Conservation (phyloP, 92 coral and sea anemone genomes). For the Paragorgia papillata region DNA sequence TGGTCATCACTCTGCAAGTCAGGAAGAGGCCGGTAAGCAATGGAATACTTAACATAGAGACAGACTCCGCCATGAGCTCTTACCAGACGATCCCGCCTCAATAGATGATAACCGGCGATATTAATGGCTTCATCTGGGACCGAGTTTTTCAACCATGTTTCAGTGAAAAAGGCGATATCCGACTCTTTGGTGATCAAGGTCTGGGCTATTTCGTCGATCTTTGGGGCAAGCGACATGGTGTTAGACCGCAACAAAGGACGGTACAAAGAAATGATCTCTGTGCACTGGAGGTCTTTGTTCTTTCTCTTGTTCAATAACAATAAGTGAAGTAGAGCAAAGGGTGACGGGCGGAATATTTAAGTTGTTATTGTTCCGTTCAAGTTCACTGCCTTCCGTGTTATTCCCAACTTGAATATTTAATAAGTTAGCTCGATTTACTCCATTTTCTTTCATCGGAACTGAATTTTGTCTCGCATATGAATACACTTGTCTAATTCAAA, state of each 20-base stretch:
- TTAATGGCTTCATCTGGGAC: constrained; percentile 17
- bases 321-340: too few relatives aligned
- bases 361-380: too few relatives aligned
- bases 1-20: constrained; percentile 45
- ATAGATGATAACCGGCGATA: neutral
- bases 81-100: neutral
- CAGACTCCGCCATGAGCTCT: neutral
- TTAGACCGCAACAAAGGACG: too few relatives aligned
- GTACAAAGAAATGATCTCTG: too few relatives aligned
- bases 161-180: constrained; percentile 1
- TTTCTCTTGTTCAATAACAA: too few relatives aligned
- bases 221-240: neutral
- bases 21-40: constrained; percentile 44
- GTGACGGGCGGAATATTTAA: too few relatives aligned
- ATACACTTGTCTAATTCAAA: constrained; percentile 14
- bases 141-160: neutral
- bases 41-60: constrained; percentile 36
- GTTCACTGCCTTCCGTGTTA: constrained; percentile 11
- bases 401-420: constrained; percentile 22
- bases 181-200: neutral
- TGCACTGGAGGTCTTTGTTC: too few relatives aligned
- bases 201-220: constrained; percentile 4
- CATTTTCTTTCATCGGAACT: neutral
- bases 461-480: constrained; percentile 28
- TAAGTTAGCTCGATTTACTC: constrained; percentile 30